Evolutionary conservation across 2,113 vertebrate species (phyloP).

Genomic region (Rhipidura dahli): DNA sequence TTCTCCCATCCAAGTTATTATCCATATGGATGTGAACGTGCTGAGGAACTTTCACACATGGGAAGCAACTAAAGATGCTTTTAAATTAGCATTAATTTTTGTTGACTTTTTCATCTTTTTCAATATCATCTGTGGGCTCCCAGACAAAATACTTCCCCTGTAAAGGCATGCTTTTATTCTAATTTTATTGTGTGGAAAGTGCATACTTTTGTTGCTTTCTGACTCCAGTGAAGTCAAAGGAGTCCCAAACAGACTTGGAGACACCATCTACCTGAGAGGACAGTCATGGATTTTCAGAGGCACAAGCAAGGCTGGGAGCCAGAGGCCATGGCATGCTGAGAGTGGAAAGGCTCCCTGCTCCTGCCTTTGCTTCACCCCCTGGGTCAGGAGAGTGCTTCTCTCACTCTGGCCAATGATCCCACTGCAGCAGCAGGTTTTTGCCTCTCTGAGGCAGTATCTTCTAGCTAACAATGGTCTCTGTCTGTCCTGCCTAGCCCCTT

Average conservation of each 20-base stretch:
- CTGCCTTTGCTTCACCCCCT: not conserved
- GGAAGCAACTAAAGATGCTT: not conserved
- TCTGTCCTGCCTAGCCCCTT: not conserved
- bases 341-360: not conserved
- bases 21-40: accelerated
- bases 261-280: not conserved
- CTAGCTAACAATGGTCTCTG: not conserved
- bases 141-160: not conserved
- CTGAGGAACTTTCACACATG: not conserved
- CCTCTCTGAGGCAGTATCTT: not conserved
- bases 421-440: not conserved
- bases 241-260: not conserved
- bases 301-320: not conserved
- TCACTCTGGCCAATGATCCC: not conserved
- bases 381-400: not conserved
- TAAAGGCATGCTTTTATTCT: not conserved
- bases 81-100: not conserved
- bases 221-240: not conserved
- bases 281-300: not conserved
- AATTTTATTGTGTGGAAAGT: not conserved
- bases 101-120: not conserved
- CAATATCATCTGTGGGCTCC: not conserved
- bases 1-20: not conserved
- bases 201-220: not conserved
- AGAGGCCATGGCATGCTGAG: not conserved